Evolutionary conservation across 1,140 invertebrate genomes (phyloP).

Genomic region (Patella vulgata): DNA sequence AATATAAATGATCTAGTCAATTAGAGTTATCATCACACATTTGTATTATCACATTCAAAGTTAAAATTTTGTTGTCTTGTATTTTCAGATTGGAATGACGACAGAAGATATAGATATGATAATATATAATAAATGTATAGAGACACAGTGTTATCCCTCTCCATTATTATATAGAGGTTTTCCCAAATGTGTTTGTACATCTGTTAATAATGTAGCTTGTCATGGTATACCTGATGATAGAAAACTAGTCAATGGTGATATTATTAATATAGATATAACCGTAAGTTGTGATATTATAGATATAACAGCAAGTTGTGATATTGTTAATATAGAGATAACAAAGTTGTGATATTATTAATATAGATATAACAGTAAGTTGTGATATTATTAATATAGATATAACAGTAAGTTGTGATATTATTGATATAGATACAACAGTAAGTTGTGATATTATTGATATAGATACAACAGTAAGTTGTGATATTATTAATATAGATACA

Average conservation of each 20-base stretch:
- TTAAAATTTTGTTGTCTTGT: no score
- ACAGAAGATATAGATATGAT: conserved; percentile 87
- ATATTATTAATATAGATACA: conserved; percentile 92
- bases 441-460: conserved; percentile 94
- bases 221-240: conserved; percentile 94
- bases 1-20: no score
- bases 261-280: conserved; percentile 91
- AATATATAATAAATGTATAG: conserved; percentile 77
- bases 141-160: conserved; percentile 87
- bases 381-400: no score
- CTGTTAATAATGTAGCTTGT: conserved; percentile 92
- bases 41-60: no score
- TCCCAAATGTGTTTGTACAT: conserved; percentile 95
- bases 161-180: conserved; percentile 86
- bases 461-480: conserved; percentile 81
- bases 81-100: conserved; percentile 79
- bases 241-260: conserved; percentile 84
- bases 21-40: neutral
- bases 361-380: no score
- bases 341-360: no score
- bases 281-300: no score
- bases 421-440: no score
- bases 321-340: no score
- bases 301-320: no score
- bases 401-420: no score